Conservation (phyloP, 2,113 vertebrate species). For the Chitala chitala region DNA sequence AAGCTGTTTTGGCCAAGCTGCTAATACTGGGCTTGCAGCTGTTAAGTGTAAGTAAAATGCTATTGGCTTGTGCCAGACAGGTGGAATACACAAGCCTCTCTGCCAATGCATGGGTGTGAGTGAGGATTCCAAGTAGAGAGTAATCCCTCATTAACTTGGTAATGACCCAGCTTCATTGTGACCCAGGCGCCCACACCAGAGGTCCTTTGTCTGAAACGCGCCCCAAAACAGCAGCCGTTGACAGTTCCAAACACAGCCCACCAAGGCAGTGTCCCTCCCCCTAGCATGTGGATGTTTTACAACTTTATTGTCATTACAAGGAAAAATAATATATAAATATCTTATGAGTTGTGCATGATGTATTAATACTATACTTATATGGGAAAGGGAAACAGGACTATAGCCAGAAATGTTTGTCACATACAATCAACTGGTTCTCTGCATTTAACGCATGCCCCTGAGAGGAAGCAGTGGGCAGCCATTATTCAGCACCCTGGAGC, state of each 20-base stretch:
- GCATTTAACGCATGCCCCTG: no score
- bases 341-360: no score
- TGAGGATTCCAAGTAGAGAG: constrained; percentile 15
- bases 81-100: constrained; percentile 47
- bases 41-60: background rate
- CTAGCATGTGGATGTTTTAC: no score
- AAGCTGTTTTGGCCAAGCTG: no score
- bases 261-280: background rate
- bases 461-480: no score
- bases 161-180: constrained; percentile 36
- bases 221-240: constrained; percentile 40
- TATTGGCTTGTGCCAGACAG: constrained; percentile 42
- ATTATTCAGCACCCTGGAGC: no score
- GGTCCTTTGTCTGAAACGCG: constrained; percentile 16
- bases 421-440: no score
- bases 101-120: background rate
- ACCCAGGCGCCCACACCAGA: background rate
- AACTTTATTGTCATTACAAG: background rate
- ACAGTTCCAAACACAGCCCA: constrained; percentile 11
- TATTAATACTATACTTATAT: no score
- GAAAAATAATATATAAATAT: no score
- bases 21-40: background rate
- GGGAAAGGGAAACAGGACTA: no score
- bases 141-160: constrained; percentile 56
- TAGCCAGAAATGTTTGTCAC: no score